Evolutionary conservation across 2,888 invertebrate genomes (phyloP), one percentile per base, ranked within the genome.

Genomic region (Zygogramma bicolorata): DNA sequence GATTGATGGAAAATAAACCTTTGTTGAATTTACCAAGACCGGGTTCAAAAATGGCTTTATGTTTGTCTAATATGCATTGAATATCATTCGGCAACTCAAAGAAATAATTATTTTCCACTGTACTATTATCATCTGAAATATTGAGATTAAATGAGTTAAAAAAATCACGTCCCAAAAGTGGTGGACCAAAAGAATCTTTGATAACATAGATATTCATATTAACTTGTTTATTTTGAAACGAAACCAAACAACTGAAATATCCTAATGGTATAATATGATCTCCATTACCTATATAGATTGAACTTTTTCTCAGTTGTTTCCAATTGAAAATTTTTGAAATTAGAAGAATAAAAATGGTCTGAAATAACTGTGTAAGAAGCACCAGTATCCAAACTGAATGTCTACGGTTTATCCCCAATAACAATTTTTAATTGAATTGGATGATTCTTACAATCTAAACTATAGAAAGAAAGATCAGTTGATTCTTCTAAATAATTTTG

Each of bases 281-380:
- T n/a, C 49, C 65, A 27, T 65, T n/a, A n/a, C n/a, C n/a, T 65
- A 25, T 65, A 65, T 13, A 49, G 25, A 65, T 49, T 46, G 3
- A 65, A 65, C 20, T 0, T 59, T 59, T 34, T 59, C n/a, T 66
- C 22, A 6, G 67, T 59, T 29, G 3, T 13, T 20, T 29, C 31
- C 5, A 61, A 34, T 27, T 5, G 29, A 10, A 29, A 4, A n/a
- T 59, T 29, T 61, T 22, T 25, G 34, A 66, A 66, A 63, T 59
- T 34, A 15, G 2, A 22, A n/a, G 13, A 10, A 59, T 66, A 66
- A 59, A 66, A 57, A 22, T 34, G 10, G 6, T 66, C 58, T 13
- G 67, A 66, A 59, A 66, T 62, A 29, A 59, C 67, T 31, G 15
- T 58, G 25, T 58, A 38, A 60, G 61, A 29, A 15, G 67, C 67